Evolutionary conservation across 1,140 invertebrate species (phyloP), one percentile per base, ranked within the genome.

Genomic region (Leptinotarsa texana): DNA sequence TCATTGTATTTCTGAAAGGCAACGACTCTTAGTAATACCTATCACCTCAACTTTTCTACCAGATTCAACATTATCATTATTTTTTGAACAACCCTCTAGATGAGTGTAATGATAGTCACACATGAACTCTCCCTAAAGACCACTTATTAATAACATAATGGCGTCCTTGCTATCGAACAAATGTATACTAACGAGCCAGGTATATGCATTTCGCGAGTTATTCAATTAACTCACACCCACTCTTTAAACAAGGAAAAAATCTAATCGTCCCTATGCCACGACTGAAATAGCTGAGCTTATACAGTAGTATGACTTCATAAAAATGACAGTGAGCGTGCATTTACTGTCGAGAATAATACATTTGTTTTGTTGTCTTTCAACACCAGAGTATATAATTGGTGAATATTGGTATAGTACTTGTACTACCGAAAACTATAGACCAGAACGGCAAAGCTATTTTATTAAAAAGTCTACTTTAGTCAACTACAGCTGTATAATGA

Each of bases 141-240:
- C 51, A 57, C 51, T 57, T 57, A n/a, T 15, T 57, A 57, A 57
- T 57, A 57, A 15, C 51, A 17, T 18, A 18, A 17, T 57, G 51
- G n/a, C 51, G 51, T 13, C 51, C 51, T 57, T 57, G 51, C 6
- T 57, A 17, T 57, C 51, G 51, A 17, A 57, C 51, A 57, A 57
- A 57, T 57, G n/a, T 57, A 57, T 57, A 57, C 51, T 57, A 57
- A 57, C 51, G 51, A 57, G 51, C 51, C 15, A 18, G 51, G n/a
- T 18, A n/a, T 57, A 57, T 57, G 51, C 51, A 57, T 57, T 57
- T 57, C 51, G n/a, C 17, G 51, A 57, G 51, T 57, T 17, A 57
- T 18, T 57, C 51, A 57, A 57, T 57, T 57, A 57, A 57, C 51
- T 57, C 51, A 8, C 51, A 57, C 51, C 51, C 51, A 57, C 51